A percentile compares a stretch with the other conserved stretches of the same genome.
Evolutionary conservation across 2,113 vertebrate species (phyloP).

Genomic region (Datnioides undecimradiatus): DNA sequence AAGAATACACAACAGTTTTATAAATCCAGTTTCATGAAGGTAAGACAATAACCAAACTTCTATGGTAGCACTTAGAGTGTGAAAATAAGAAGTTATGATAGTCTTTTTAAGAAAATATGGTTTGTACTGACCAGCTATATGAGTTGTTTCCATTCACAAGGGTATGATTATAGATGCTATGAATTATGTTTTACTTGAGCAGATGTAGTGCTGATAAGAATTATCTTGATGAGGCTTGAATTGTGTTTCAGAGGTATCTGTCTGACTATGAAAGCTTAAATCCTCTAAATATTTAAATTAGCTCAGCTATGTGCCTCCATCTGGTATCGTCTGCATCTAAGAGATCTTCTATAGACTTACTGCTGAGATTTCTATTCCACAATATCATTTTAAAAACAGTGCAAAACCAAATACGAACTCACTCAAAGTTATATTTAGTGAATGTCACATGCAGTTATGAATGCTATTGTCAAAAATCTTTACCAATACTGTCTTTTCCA

Average conservation of each 20-base stretch:
- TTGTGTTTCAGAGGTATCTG: neutral
- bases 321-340: neutral
- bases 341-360: neutral
- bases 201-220: neutral
- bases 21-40: slow-evolving; percentile 55
- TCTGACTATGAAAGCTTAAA: neutral
- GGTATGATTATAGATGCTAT: neutral
- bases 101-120: neutral
- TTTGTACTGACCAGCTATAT: neutral
- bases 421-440: neutral
- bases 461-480: neutral
- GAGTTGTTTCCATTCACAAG: neutral
- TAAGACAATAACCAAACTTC: slow-evolving; percentile 43
- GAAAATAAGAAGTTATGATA: neutral
- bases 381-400: neutral
- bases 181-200: slow-evolving; percentile 1
- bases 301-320: neutral
- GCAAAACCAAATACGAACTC: neutral
- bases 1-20: slow-evolving; percentile 10
- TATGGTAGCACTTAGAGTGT: neutral
- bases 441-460: neutral
- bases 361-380: neutral
- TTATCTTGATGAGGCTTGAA: neutral
- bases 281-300: neutral
- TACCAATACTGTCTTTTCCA: slow-evolving; percentile 31